Base-by-base conservation (phyloP, 2,888 invertebrate species). In the Lithosia quadra region DNA sequence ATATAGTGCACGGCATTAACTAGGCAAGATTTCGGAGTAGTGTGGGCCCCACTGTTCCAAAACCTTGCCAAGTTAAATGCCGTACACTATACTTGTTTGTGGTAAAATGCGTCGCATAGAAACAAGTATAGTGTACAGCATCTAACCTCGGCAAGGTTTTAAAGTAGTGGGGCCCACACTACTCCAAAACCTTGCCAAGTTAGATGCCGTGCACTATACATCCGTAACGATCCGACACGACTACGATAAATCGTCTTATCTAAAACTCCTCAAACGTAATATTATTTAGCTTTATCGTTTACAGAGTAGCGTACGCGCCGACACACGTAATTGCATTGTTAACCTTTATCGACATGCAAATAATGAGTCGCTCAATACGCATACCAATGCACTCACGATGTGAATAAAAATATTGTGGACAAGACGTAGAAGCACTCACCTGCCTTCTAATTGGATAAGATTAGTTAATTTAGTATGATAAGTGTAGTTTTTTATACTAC, bases 291-390 rank as follows among this genome's bases (percentile, higher is more conserved):
- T 82, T 84, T 82, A 81, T 85, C 85, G 84, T 87, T 84, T 83
- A 86, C 84, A 76, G 83, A 82, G 78, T 85, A 87, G 84, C 56
- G 24, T 33, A 58, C 33, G 34, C 2, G 33, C 49, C 82, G 82
- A 80, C 82, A 84, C 70, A 69, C 71, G 76, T 88, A 86, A 88
- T 87, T 86, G 87, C 87, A 86, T 83, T 82, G 86, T 84, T 88
- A 84, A 87, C 89, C 86, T 89, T 87, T 88, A 75, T 76, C 75
- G 78, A 79, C 80, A 86, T 88, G 88, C 83, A 86, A 86, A 87
- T 88, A 76, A 67, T 71, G 67, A 49, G 49, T 68, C 68, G 15
- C 63, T 70, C 64, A 71, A 69, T 61, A 22, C 63, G 74, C 69
- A 78, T 77, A 69, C 71, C 73, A 81, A 78, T 77, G 62, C 67